Evolutionary conservation across 2,113 vertebrate species (phyloP), one percentile per base, ranked within the genome.

Genomic region (Thymallus thymallus): DNA sequence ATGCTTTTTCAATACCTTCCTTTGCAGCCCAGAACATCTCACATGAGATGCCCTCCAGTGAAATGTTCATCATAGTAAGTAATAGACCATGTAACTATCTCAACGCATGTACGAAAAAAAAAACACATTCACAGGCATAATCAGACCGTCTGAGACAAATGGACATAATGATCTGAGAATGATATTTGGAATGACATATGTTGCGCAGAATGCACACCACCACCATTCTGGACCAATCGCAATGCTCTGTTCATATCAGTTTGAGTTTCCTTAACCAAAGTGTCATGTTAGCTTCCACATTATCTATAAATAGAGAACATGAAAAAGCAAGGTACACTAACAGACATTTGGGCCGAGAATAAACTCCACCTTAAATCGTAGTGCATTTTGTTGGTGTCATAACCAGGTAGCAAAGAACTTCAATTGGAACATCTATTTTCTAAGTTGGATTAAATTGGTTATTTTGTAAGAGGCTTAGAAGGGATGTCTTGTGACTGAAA

Each of bases 131-230:
- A 46, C 29, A 1, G 63, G 24, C 48, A 65, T 6, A 48, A 6
- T 63, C 29, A 58, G 3, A 32, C 69, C 32, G 68, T 75, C 82
- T 74, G 74, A 55, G 35, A 68, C 72, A 30, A 70, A 71, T n/a
- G 71, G 73, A 74, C 68, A 26, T 30, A 46, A 79, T 74, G 70
- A n/a, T 56, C 9, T 70, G n/a, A 77, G 76, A 76, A 71, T 77
- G 76, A 58, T 85, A 67, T 68, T 82, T 75, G 63, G 77, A 74
- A 26, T 69, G 75, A 9, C 71, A 72, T 46, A 22, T 46, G 71
- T 41, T 69, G 51, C 32, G 46, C 24, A 9, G 35, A 41, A 41
- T 41, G 35, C 35, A 41, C 35, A 41, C 35, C 35, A 29, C 6
- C 20, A 63, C n/a, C 30, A 26, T 64, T 29, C 26, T 51, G 55